Evolutionary conservation across 2,888 invertebrate genomes (phyloP).

Genomic region (Sisyra nigra): DNA sequence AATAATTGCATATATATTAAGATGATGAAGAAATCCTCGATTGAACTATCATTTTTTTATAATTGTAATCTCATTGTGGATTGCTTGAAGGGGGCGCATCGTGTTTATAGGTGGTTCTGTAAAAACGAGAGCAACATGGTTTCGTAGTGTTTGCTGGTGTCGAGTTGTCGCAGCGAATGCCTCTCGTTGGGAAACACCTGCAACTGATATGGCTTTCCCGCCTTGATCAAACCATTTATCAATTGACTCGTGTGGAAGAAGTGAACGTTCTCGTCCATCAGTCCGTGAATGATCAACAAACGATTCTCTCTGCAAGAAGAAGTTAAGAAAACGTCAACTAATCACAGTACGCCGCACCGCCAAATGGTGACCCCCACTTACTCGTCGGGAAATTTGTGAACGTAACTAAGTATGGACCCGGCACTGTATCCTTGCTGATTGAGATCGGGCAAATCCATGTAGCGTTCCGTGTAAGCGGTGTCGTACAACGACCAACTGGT

Average conservation of each 20-base stretch:
- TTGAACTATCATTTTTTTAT: too few species aligned
- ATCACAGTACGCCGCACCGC: too few species aligned
- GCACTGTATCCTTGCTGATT: constrained; percentile 65
- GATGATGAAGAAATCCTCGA: too few species aligned
- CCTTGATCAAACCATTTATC: constrained; percentile 74
- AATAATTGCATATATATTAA: too few species aligned
- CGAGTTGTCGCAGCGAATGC: constrained; percentile 84
- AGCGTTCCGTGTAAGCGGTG: constrained; percentile 96
- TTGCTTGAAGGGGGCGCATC: too few species aligned
- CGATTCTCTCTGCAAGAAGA: constrained; percentile 54
- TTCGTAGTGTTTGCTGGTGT: constrained; percentile 93
- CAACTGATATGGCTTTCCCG: constrained; percentile 91
- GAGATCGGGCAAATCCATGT: constrained; percentile 74
- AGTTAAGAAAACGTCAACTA: neutral
- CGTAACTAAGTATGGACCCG: constrained; percentile 72
- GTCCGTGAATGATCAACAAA: constrained; percentile 86
- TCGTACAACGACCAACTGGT: constrained; percentile 96
- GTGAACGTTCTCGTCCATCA: constrained; percentile 98
- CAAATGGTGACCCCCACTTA: too few species aligned
- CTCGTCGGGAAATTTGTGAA: constrained; percentile 84
- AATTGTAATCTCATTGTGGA: too few species aligned
- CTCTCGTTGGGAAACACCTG: constrained; percentile 95
- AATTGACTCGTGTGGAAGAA: constrained; percentile 90
- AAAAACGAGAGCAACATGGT: constrained; percentile 85
- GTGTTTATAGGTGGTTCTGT: constrained; percentile 54